phyloP scores from a whole-genome alignment of 2,797 vertebrate genomes.

The Coregonus suidteri region DNA sequence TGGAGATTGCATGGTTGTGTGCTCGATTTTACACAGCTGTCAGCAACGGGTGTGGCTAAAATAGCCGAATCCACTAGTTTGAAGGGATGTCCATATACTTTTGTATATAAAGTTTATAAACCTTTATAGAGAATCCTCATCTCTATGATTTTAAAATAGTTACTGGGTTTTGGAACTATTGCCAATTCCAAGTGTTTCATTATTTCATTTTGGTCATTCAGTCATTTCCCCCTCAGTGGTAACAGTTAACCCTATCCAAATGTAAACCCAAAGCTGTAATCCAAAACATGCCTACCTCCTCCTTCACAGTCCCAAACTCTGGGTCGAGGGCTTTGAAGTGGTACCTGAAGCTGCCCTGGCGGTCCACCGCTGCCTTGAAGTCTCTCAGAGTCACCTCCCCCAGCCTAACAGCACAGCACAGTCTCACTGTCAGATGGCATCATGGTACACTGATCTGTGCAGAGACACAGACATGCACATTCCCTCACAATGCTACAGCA shows the following conservation, averaged over 20 bases:
- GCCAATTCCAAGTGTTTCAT: neutral
- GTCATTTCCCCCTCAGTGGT: neutral
- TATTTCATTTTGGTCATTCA: neutral
- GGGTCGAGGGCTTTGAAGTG: conserved; percentile 99
- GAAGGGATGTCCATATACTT: no score
- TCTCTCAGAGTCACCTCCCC: conserved; percentile 95
- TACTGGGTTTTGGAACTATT: neutral
- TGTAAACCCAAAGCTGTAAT: neutral
- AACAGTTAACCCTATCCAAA: neutral
- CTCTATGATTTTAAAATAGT: neutral
- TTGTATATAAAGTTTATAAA: no score
- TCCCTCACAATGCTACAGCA: conserved; percentile 19
- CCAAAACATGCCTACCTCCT: conserved; percentile 83
- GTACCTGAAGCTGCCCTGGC: conserved; percentile 93
- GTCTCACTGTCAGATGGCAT: conserved; percentile 27
- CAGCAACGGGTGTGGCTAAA: no score
- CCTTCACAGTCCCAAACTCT: conserved; percentile 98
- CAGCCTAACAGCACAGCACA: conserved; percentile 76
- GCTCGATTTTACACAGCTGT: no score
- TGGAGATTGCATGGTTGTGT: no score
- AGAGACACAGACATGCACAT: conserved; percentile 32
- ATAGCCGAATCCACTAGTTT: no score
- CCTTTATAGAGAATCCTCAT: neutral
- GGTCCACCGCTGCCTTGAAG: conserved; percentile 93
- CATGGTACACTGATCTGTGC: conserved; percentile 16